Evolutionary conservation across 1,140 invertebrate genomes (phyloP).

Genomic region (Kradibia gibbosae): DNA sequence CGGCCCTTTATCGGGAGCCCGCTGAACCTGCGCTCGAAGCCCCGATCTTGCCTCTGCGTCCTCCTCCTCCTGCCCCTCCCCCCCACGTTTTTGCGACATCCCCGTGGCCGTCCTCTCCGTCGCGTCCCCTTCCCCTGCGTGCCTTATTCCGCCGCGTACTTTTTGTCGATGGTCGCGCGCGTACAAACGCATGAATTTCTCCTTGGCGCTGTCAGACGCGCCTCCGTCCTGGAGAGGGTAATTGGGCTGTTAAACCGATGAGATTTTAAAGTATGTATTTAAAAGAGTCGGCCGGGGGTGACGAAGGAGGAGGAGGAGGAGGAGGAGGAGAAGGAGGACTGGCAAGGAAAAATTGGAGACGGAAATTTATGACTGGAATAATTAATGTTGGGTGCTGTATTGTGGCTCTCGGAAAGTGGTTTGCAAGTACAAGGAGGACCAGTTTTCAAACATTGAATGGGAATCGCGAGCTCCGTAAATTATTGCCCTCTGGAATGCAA

Average conservation of each 20-base stretch:
- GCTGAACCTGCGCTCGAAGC: background rate
- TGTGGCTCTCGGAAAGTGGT: conserved; percentile 5
- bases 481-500: background rate
- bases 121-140: background rate
- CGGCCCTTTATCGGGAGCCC: conserved; percentile 24
- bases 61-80: too few species aligned
- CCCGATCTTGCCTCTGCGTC: too few species aligned
- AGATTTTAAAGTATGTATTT: conserved; percentile 47
- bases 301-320: background rate
- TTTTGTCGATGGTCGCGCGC: background rate
- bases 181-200: conserved; percentile 22
- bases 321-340: background rate
- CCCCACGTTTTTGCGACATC: background rate
- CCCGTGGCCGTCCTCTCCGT: background rate
- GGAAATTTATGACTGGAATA: conserved; percentile 36
- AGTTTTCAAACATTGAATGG: conserved; percentile 7
- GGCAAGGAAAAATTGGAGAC: conserved; percentile 4
- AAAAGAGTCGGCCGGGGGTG: background rate
- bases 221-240: conserved; percentile 24
- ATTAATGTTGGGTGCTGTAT: conserved; percentile 31
- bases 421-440: conserved; percentile 9
- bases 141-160: too few species aligned
- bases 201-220: background rate
- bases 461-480: background rate
- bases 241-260: conserved; percentile 48